Conservation (phyloP, 2,797 vertebrate genomes). For the Myotis planiceps region DNA sequence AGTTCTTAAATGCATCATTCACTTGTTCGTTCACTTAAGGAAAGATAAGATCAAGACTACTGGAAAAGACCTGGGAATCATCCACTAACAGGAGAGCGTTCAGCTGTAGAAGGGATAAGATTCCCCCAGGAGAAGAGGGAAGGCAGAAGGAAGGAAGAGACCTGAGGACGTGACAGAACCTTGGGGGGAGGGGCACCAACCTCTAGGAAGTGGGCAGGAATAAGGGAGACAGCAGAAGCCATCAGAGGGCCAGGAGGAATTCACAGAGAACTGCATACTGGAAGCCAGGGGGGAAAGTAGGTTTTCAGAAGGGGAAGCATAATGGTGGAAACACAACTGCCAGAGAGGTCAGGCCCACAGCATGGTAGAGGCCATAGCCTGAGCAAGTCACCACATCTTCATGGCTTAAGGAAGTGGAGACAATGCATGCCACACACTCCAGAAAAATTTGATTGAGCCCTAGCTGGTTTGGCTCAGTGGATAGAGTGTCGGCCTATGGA, state of each 20-base stretch:
- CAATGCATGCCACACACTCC: fast-evolving
- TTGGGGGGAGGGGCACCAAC: neutral
- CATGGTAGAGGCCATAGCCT: neutral
- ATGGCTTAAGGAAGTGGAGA: neutral
- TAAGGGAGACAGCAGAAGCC: neutral
- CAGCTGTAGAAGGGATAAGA: neutral
- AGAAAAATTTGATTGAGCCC: neutral
- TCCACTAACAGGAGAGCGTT: neutral
- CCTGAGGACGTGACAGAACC: neutral
- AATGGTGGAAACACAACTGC: neutral
- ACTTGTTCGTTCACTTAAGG: neutral
- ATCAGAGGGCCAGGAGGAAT: neutral
- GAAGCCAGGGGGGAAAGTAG: neutral
- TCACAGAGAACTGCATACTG: neutral
- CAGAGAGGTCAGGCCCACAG: neutral
- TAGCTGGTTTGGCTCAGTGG: too few relatives aligned
- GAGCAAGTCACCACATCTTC: neutral
- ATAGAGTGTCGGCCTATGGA: fast-evolving
- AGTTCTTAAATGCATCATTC: slow-evolving; percentile 13
- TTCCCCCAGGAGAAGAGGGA: neutral
- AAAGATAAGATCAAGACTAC: neutral
- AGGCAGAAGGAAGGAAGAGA: neutral
- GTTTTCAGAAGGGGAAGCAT: neutral
- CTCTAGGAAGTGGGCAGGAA: neutral
- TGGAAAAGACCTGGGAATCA: neutral